These are phyloP conservation scores for Petroica traversi DNA, from an alignment of 2,113 vertebrate genomes.

Conservation along the genomic window DNA sequence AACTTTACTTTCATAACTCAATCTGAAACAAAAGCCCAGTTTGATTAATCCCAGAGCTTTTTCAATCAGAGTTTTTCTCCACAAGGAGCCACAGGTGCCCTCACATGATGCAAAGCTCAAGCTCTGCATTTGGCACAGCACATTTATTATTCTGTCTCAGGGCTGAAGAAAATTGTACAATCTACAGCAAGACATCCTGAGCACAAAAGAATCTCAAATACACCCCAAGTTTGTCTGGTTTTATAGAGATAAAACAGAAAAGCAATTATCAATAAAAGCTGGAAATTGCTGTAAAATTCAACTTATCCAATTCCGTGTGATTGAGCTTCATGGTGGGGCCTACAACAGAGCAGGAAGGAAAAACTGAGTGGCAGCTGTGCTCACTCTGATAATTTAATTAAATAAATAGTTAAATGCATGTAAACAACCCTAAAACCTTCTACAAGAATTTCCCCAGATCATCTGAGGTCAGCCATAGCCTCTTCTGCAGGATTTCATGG, in stretches of 20 bases:
- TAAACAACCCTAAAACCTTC: neutral
- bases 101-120: neutral
- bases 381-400: neutral
- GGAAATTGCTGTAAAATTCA: neutral
- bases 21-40: neutral
- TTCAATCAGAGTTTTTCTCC: neutral
- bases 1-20: neutral
- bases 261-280: neutral
- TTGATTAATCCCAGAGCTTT: constrained; percentile 38
- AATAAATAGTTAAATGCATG: neutral
- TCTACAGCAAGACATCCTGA: neutral
- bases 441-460: neutral
- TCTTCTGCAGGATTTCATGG: neutral
- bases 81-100: neutral
- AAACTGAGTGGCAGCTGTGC: neutral
- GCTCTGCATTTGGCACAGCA: neutral
- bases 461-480: neutral
- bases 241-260: neutral
- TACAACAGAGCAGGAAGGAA: neutral
- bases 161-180: neutral
- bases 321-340: neutral
- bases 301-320: neutral
- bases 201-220: neutral
- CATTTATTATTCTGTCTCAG: neutral
- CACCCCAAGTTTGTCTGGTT: neutral